Base-by-base conservation (phyloP, 2,113 vertebrate species). In the Tachycineta bicolor region DNA sequence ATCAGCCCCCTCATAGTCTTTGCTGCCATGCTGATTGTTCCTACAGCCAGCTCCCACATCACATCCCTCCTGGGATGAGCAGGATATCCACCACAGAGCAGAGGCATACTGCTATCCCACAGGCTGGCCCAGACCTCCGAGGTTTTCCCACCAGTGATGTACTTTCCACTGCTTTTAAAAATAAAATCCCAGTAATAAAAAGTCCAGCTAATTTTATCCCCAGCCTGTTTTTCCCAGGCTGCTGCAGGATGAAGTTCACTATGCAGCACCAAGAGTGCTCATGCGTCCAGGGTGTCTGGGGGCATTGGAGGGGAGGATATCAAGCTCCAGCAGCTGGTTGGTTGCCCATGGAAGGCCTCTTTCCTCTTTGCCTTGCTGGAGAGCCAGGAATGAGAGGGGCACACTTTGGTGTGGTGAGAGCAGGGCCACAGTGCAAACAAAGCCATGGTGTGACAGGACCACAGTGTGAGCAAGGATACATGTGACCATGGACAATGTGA, bases 201-300 rank as follows among this genome's bases (percentile, higher is more conserved):
- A 20, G 14, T 78, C 26, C 3, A 5, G 80, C 68, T 95, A 92
- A 94, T 96, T 94, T 95, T 92, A 93, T 81, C 58, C 43, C 29
- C 2, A 0, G 34, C 8, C 41, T 37, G 37, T 12, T 83, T 85
- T 86, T 70, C 90, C 76, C 88, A 93, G 64, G 76, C 71, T 62
- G 41, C 58, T 88, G 71, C 31, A 77, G 76, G 59, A 43, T 1
- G 2, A 50, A 4, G 4, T 49, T 71, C 28, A 14, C 29, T 4
- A 10, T 1, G 3, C 22, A 21, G 33, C 34, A 79, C 10, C 0
- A 31, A 14, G 5, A 5, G 2, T 14, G 47, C 41, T 56, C 37
- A 21, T 17, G 12, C 0, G 0, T 44, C 11, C 11, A 1, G 23
- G 14, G 5, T 9, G 19, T 3, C 1, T 33, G 23, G 11, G 25